A percentile compares a stretch with the other conserved stretches of the same genome.
phyloP scores from a whole-genome alignment of 2,888 invertebrate species.

The Sarcophaga variegata region DNA sequence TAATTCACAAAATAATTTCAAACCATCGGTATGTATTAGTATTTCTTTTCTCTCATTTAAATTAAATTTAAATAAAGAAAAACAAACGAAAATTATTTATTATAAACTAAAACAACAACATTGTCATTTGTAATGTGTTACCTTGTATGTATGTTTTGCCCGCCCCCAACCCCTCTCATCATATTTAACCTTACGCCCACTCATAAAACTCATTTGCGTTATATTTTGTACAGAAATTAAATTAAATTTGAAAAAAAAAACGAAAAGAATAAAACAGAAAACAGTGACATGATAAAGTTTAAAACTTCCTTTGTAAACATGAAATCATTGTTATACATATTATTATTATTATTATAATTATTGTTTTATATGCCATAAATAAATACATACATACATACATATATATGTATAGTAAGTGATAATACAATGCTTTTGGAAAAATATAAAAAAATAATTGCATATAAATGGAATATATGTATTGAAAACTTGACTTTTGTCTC shows the following conservation, averaged over 20 bases:
- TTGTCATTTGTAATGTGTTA: slow-evolving; percentile 43
- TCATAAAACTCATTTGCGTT: slow-evolving; percentile 41
- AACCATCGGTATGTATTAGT: slow-evolving; percentile 88
- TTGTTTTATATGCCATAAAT: not conserved
- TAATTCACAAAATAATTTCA: slow-evolving; percentile 92
- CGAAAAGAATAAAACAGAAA: slow-evolving; percentile 5
- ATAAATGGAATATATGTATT: too few relatives aligned
- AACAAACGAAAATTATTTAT: not conserved
- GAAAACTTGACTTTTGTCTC: too few relatives aligned
- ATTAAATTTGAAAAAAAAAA: slow-evolving; percentile 21
- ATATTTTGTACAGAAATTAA: slow-evolving; percentile 37
- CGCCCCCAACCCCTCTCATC: not conserved
- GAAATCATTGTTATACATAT: not conserved
- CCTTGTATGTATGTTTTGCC: slow-evolving; percentile 33
- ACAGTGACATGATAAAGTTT: slow-evolving; percentile 14
- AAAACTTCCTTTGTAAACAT: slow-evolving; percentile 47
- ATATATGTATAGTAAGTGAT: not conserved
- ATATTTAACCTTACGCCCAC: slow-evolving; percentile 10
- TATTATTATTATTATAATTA: not conserved
- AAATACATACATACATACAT: not conserved
- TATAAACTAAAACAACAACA: slow-evolving; percentile 5
- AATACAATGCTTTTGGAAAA: not conserved
- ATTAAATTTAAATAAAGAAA: not conserved
- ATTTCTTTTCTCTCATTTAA: not conserved
- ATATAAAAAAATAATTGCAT: not conserved